Base-by-base conservation (phyloP, 2,113 vertebrate species). In the Todiramphus saurophagus region DNA sequence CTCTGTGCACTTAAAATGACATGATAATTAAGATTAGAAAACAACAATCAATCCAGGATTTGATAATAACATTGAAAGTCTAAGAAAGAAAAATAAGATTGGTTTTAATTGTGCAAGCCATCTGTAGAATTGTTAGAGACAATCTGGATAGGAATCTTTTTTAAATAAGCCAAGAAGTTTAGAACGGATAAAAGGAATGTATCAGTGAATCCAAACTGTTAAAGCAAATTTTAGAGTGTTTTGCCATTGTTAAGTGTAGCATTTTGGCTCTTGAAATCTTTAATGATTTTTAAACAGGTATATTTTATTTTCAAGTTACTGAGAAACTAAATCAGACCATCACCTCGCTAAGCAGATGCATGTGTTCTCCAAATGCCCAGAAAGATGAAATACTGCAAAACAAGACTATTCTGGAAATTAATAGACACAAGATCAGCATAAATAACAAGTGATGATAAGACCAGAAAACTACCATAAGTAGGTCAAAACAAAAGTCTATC, bases 121-220 rank as follows among this genome's bases (percentile, higher is more conserved):
- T 92, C 82, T 86, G 88, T 92, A 86, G 31, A 51, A 95, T 60
- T 91, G 53, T 89, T 58, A 88, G 64, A 81, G 58, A 87, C 73
- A 93, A 93, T 93, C 77, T 94, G 94, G 84, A 90, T 25, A 84
- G 69, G 35, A 90, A 95, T 81, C 62, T 90, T 80, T 90, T 80
- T 82, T 50, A 87, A 90, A 51, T 46, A 87, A 94, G 94, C 94
- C 96, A 97, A 96, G 85, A 91, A 89, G 85, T 84, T 94, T 87
- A 97, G 78, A 63, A 96, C 46, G 68, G 82, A 92, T 90, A 87
- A 93, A 96, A 97, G 79, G 91, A 94, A 96, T 91, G 87, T 74
- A 48, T 89, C 86, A 88, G 69, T 83, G 88, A 92, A 95, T 96
- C 94, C 93, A 96, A 76, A 77, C 10, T 72, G 72, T 86, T 88